A percentile compares a stretch with the other conserved stretches of the same genome.
Evolutionary conservation across 2,888 invertebrate species (phyloP).

Genomic region (Salticus scenicus): DNA sequence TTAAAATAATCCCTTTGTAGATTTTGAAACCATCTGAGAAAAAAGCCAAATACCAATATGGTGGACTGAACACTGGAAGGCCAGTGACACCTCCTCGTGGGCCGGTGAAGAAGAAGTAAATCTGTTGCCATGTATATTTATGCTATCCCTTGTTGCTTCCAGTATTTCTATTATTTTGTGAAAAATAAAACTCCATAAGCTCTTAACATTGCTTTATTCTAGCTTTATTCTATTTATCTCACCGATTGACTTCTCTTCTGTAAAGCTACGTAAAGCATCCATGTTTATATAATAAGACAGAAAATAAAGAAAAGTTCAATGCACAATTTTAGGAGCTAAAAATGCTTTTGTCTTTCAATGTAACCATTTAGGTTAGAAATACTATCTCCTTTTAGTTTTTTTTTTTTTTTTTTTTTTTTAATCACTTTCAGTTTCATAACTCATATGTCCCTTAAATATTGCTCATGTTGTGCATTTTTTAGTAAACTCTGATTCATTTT

Average conservation of each 20-base stretch:
- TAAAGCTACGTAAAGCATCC: conserved; percentile 39
- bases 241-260: conserved; percentile 38
- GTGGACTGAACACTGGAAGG: conserved; percentile 93
- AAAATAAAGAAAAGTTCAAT: background rate
- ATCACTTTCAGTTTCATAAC: conserved; percentile 12
- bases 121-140: conserved; percentile 40
- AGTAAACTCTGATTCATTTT: conserved; percentile 29
- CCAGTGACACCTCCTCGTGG: conserved; percentile 96
- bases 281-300: conserved; percentile 19
- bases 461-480: conserved; percentile 20
- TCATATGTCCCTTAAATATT: conserved; percentile 11
- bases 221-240: conserved; percentile 37
- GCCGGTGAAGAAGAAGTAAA: conserved; percentile 77
- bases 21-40: conserved; percentile 99
- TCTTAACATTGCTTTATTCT: conserved; percentile 53
- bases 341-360: conserved; percentile 20
- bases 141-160: conserved; percentile 46
- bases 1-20: conserved; percentile 78
- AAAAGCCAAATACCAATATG: conserved; percentile 99
- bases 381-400: conserved; percentile 34
- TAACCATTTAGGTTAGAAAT: background rate
- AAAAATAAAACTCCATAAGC: conserved; percentile 25
- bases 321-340: conserved; percentile 32
- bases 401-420: too few species aligned
- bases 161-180: conserved; percentile 51